Base-by-base conservation (phyloP, 2,113 vertebrate species). In the Tupaia tana region DNA sequence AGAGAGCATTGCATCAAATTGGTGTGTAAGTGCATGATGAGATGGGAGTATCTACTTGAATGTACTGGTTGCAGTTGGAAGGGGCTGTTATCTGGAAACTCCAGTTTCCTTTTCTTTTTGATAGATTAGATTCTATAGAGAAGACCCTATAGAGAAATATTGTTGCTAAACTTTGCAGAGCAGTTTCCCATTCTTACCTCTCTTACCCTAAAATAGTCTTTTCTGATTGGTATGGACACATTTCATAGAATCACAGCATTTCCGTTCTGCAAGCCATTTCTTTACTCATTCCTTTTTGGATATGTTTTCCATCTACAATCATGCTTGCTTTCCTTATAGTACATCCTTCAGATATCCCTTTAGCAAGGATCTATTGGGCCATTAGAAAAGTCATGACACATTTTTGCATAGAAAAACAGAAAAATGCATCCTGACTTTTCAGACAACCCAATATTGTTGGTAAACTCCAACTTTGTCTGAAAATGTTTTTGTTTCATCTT, bases 381-480 rank as follows among this genome's bases (percentile, higher is more conserved):
- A 43, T 43, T 43, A 43, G 43, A 43, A 43, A 43, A 43, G 43
- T 43, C 43, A 43, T 43, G 43, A 43, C 43, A 43, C 43, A 43
- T 43, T 43, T 43, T 43, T 43, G n/a, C 43, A 43, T 43, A 43
- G 43, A 43, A 43, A 43, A 43, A 43, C 43, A 43, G 43, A 43
- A 43, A 43, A 43, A 43, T 6, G 43, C 43, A 43, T 43, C 43
- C 43, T 43, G 43, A 43, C 43, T 43, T 43, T 43, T 43, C 43
- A 43, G 43, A 43, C 43, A 43, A 43, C 43, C 43, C 43, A 43
- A 43, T 43, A 43, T 43, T 90, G 31, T 77, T 86, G 66, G 18
- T 93, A 80, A 95, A 90, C 73, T 82, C 31, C 58, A 88, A 85
- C 29, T 95, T 95, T 95, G 52, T 66, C 79, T 63, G 20, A 90